Conservation (phyloP, 2,888 invertebrate genomes). For the Mechanitis messenoides region DNA sequence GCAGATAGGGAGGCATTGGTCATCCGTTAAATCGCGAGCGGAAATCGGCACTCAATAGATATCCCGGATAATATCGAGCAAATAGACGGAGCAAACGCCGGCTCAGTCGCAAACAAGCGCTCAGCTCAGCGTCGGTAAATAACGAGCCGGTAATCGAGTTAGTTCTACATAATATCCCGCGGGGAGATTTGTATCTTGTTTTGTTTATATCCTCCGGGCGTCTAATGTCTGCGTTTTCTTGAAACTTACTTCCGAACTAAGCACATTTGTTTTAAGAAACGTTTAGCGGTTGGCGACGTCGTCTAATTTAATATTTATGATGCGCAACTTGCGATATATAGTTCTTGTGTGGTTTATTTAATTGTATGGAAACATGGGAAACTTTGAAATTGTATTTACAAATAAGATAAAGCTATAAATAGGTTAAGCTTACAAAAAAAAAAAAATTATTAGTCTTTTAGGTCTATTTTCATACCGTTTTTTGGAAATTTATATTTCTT, state of each 20-base stretch:
- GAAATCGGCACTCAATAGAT: constrained; percentile 32
- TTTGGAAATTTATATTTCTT: too few species aligned
- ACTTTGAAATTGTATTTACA: background rate
- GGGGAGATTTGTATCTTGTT: constrained; percentile 33
- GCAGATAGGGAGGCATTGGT: background rate
- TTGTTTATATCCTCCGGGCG: constrained; percentile 27
- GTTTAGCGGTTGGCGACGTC: constrained; percentile 8
- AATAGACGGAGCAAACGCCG: constrained; percentile 32
- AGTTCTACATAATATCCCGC: constrained; percentile 28
- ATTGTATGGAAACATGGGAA: background rate
- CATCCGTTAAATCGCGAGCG: constrained; percentile 8
- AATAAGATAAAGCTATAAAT: too few species aligned
- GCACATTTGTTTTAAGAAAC: constrained; percentile 19
- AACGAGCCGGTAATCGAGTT: constrained; percentile 29
- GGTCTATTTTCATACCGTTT: too few species aligned
- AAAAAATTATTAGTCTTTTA: too few species aligned
- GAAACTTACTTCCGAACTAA: constrained; percentile 21
- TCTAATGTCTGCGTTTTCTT: constrained; percentile 25
- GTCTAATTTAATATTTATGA: constrained; percentile 15
- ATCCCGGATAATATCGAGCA: constrained; percentile 35
- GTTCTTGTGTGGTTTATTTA: background rate
- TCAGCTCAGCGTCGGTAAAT: constrained; percentile 24
- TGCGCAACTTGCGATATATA: constrained; percentile 3
- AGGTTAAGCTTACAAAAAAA: too few species aligned
- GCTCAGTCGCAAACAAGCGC: constrained; percentile 22